Evolutionary conservation across 30 jellyfish, hydroid and myxozoan genomes (phyloP), one percentile per base, ranked within the genome.

Genomic region (Cassiopea xamachana): DNA sequence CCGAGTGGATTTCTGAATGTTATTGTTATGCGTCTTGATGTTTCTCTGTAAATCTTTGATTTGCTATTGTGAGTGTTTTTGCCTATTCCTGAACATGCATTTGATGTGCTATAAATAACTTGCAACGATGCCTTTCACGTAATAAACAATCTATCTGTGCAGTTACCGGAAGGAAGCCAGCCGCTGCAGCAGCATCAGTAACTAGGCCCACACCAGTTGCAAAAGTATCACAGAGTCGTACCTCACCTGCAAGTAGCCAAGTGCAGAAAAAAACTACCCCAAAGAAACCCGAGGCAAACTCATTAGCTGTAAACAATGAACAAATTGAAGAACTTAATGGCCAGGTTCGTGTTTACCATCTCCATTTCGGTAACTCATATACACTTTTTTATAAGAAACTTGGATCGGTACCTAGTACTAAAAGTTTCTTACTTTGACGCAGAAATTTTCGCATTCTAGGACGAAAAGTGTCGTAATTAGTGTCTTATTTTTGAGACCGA

Each of bases 181-280:
- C 86, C 1, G 55, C 95, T 10, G 51, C 88, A 16, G 64, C 97
- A 44, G 84, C 45, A 47, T 15, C 86, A 46, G 51, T 17, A 17
- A 48, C 69, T 18, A 77, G 89, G 48, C 94, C 87, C 3, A 83
- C 43, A 2, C 10, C 83, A 5, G 89, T 51, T 3, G 45, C 83
- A 60, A 83, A 76, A 85, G 47, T 89, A 50, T 69, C 94, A 51
- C 97, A 91, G n/a, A 80, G 88, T 3, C 91, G 89, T 46, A 19
- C 87, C 45, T 69, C 95, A 18, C 79, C 79, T 12, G 79, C 74
- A n/a, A 76, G 39, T 27, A 27, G 39, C 39, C 39, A 27, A 27
- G 73, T 60, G 43, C 81, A 15, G 55, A 87, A 67, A 1, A 15
- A 39, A 6, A 73, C 81, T 2, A 61, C 93, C 15, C 88, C 79